Evolutionary conservation across 2,113 vertebrate species (phyloP), one percentile per base, ranked within the genome.

Genomic region (Laticauda laticaudata): DNA sequence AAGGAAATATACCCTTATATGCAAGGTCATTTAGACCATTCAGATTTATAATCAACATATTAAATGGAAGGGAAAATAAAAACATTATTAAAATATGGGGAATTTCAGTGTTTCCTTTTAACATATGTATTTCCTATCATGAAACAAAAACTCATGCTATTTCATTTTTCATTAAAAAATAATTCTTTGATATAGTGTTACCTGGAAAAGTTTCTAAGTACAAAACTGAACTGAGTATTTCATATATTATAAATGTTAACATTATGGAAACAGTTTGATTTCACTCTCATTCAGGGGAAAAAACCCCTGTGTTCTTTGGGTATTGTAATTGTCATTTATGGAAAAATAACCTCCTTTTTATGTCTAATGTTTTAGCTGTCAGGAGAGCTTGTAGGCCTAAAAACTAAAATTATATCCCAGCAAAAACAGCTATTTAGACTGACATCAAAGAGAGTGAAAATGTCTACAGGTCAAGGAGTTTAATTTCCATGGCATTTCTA

Each of bases 371-470:
- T 61, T 93, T 81, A 93, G 86, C 69, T 91, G 95, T 86, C 94
- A 95, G 56, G 91, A 95, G 93, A 95, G 94, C 93, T 94, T 94
- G 93, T 94, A 93, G 95, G 96, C 95, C 96, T 96, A 97, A 87
- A 86, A 87, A 51, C 20, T 90, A 53, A 95, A 95, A 93, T 93
- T 95, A 34, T 90, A 94, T 93, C 94, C 94, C 93, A 95, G 91
- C 97, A 94, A 97, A 95, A 96, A 95, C 95, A 95, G 92, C 95
- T 95, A 97, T 97, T 97, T 96, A 97, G 94, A 29, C 93, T 88
- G 93, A 97, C 96, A 95, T 97, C 96, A 97, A 97, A 97, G 96
- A 91, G 94, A 23, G 29, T 69, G 53, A 93, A 92, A 96, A 95
- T 93, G 91, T 0, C 14, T 95, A 94, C 95, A 95, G 97, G 96